Conservation (phyloP, 2,888 invertebrate species). For the Nebria brevicollis region DNA sequence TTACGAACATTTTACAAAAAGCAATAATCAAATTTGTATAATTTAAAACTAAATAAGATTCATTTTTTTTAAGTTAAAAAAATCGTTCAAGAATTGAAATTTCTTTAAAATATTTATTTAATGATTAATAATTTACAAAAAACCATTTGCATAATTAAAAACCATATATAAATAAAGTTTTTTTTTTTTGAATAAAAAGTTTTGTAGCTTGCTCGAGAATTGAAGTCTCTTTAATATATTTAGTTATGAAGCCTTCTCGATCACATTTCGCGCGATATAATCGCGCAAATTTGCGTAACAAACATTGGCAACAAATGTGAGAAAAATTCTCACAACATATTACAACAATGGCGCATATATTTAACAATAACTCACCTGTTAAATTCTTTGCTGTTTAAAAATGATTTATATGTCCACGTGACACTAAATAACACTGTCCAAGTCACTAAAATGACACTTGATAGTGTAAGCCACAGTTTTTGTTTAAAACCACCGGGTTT, state of each 20-base stretch:
- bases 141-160: no score
- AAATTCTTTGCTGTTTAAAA: background rate
- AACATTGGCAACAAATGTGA: background rate
- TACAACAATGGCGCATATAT: background rate
- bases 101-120: background rate
- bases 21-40: no score
- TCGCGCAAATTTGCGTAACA: background rate
- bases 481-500: background rate
- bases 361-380: constrained; percentile 1
- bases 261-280: background rate
- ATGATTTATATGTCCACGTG: background rate
- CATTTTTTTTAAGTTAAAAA: background rate
- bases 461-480: background rate
- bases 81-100: background rate
- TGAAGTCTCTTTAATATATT: background rate
- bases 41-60: background rate
- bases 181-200: background rate
- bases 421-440: background rate
- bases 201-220: background rate
- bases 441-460: background rate
- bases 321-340: background rate
- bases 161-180: background rate
- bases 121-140: no score
- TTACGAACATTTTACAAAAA: no score
- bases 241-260: background rate